Percentiles rank a stretch among this genome's conserved stretches.
Conservation (phyloP, 2,888 invertebrate genomes). For the Oligia latruncula region DNA sequence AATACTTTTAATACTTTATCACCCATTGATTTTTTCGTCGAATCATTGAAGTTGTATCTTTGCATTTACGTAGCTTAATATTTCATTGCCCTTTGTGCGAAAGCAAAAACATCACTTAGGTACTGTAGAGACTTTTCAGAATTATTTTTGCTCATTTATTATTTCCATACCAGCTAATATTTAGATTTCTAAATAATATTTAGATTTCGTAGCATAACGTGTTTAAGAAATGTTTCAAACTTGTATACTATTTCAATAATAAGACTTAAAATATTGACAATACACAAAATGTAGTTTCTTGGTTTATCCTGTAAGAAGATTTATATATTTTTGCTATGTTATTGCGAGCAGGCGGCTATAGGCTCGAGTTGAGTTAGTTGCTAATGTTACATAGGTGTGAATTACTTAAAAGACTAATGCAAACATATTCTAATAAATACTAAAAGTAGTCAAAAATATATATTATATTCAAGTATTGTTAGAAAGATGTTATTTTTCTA, state of each 20-base stretch:
- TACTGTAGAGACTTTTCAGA: conserved; percentile 9
- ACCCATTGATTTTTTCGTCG: conserved; percentile 8
- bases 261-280: conserved; percentile 63
- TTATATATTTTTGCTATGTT: conserved; percentile 53
- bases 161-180: conserved; percentile 7
- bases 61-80: conserved; percentile 49
- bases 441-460: conserved; percentile 36
- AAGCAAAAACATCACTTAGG: background rate
- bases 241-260: conserved; percentile 36
- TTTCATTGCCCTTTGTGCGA: conserved; percentile 14
- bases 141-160: conserved; percentile 2
- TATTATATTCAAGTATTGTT: conserved; percentile 44
- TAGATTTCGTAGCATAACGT: conserved; percentile 26
- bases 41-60: conserved; percentile 24
- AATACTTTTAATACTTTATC: conserved; percentile 25
- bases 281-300: conserved; percentile 45
- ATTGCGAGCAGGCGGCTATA: conserved; percentile 34
- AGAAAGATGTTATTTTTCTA: conserved; percentile 49
- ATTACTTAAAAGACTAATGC: conserved; percentile 60
- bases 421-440: conserved; percentile 58
- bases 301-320: conserved; percentile 38
- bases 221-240: conserved; percentile 26
- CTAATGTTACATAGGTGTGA: conserved; percentile 48
- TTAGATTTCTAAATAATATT: conserved; percentile 35
- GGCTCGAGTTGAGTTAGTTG: conserved; percentile 47